These are phyloP conservation scores for Cyclopterus lumpus DNA, from an alignment of 2,797 vertebrate genomes.

Conservation along the genomic window DNA sequence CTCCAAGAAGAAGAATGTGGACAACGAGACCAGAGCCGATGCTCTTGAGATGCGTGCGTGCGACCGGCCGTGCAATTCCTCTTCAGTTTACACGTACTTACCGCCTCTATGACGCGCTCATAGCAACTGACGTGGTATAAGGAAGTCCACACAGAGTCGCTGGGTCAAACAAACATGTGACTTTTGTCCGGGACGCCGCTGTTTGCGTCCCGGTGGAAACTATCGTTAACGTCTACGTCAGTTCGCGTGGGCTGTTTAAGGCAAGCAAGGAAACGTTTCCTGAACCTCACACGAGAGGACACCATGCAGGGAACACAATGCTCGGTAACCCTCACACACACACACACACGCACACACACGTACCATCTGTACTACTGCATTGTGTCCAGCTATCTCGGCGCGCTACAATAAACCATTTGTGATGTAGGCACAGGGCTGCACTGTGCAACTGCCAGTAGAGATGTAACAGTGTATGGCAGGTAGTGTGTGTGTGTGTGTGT, in stretches of 20 bases:
- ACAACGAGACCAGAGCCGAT: too few relatives aligned
- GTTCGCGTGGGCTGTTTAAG: too few relatives aligned
- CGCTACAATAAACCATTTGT: conserved; percentile 42
- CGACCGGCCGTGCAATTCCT: neutral
- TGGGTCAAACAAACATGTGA: neutral
- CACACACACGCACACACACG: neutral
- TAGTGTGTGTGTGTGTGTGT: conserved; percentile 2
- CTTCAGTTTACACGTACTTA: neutral
- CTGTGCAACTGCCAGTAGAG: conserved; percentile 31
- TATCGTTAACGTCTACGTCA: too few relatives aligned
- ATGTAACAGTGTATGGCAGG: conserved; percentile 36
- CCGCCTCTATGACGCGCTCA: neutral
- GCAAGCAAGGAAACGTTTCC: too few relatives aligned
- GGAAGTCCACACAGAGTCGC: accelerated
- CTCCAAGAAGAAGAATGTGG: too few relatives aligned
- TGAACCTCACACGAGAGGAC: neutral
- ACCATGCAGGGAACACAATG: too few relatives aligned
- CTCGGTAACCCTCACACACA: too few relatives aligned
- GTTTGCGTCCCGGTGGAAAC: neutral
- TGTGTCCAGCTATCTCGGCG: conserved; percentile 17
- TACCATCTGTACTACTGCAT: conserved; percentile 19
- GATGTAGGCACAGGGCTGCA: conserved; percentile 24
- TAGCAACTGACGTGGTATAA: neutral
- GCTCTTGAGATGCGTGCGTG: neutral
- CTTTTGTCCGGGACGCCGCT: neutral